Conservation (phyloP, 1,140 invertebrate genomes). For the Nebria ingens region DNA sequence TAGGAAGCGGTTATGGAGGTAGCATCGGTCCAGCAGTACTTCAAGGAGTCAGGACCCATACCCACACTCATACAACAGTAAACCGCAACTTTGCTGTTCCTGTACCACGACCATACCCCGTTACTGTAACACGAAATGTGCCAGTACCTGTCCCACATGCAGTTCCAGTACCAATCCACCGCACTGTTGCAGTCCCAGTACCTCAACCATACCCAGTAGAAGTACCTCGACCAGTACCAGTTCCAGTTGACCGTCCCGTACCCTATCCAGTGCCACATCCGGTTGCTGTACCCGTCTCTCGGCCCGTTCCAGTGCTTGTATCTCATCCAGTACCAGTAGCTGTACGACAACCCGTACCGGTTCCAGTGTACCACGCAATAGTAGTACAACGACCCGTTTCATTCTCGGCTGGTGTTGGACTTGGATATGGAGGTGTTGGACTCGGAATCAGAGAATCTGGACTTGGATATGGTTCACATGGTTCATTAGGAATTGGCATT, state of each 20-base stretch:
- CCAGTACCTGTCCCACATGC: not conserved
- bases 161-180: not conserved
- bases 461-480: no score
- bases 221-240: not conserved
- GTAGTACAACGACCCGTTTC: constrained; percentile 13
- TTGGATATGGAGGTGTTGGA: not conserved
- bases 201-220: not conserved
- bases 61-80: not conserved
- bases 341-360: not conserved
- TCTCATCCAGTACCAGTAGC: not conserved
- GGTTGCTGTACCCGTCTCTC: not conserved
- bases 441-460: no score
- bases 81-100: not conserved
- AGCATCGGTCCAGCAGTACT: not conserved
- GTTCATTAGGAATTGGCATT: not conserved
- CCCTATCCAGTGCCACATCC: not conserved
- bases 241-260: not conserved
- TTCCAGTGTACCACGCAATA: not conserved
- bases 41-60: not conserved
- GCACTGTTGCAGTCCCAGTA: not conserved
- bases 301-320: not conserved
- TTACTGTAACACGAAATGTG: not conserved
- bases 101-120: not conserved
- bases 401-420: not conserved
- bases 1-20: not conserved